Base-by-base conservation (phyloP, 2,113 vertebrate genomes). In the Nymphicus hollandicus region DNA sequence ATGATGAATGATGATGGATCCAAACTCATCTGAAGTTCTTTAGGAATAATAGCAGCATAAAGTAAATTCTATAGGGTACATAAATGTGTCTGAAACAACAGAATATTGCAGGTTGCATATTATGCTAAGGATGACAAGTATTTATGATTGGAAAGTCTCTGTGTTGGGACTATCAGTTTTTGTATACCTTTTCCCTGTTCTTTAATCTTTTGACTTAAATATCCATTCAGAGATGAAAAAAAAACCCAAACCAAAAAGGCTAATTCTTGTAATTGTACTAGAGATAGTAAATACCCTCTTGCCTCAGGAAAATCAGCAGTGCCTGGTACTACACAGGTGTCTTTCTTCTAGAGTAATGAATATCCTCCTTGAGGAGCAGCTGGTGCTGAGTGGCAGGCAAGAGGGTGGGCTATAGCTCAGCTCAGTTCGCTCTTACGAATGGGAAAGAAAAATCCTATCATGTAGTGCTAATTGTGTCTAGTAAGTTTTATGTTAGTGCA, bases 1-100 rank as follows among this genome's bases (percentile, higher is more conserved):
- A 68, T 81, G 89, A 96, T 93, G 89, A 64, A 93, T 93, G 91
- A 91, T 88, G 88, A 84, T 81, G 80, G 95, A 84, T 81, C 47
- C 90, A 70, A 89, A 83, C 64, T 65, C 82, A 68, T 64, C 76
- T 74, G 71, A 91, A 90, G 86, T 91, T 94, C 90, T 88, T 81
- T 23, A 78, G 89, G 78, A 85, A 69, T 72, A 94, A 95, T 35
- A 89, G 66, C 81, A 81, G 79, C 79, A 83, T 63, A 60, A 78
- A 93, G 69, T 49, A 16, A 78, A 72, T 96, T 81, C 90, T 74
- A 5, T 47, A 77, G 72, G 68, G 63, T 55, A 66, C 88, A 81
- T 81, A 73, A 90, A 90, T 6, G 19, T 49, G 92, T 46, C 77
- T 73, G 60, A 92, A 94, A 88, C 91, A 86, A 69, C 76, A 63